These are phyloP conservation scores for Sinocyclocheilus anshuiensis DNA, from an alignment of 2,113 vertebrate species.

Conservation along the genomic window DNA sequence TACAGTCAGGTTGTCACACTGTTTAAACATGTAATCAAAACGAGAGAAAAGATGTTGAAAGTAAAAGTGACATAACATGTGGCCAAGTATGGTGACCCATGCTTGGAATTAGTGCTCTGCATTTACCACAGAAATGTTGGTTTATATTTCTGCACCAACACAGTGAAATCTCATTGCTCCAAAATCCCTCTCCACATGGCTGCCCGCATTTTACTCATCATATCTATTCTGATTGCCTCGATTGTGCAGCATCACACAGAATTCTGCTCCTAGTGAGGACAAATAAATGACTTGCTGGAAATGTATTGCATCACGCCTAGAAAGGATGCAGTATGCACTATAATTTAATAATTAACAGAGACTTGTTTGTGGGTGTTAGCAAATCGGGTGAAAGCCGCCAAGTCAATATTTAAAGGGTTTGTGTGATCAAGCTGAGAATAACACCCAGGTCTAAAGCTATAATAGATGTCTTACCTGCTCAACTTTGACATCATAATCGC, in stretches of 20 bases:
- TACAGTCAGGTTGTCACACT: too few relatives aligned
- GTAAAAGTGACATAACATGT: too few relatives aligned
- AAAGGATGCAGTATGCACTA: background rate
- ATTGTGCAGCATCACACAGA: background rate
- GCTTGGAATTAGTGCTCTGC: too few relatives aligned
- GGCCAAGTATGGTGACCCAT: too few relatives aligned
- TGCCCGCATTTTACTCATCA: too few relatives aligned
- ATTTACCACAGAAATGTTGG: too few relatives aligned
- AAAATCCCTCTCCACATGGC: background rate
- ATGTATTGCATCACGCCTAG: background rate
- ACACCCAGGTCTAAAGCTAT: background rate
- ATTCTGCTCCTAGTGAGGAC: background rate
- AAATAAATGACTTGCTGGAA: background rate
- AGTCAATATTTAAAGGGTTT: background rate
- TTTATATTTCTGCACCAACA: background rate
- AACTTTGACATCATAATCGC: slow-evolving; percentile 93
- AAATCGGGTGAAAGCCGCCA: background rate
- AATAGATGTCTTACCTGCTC: slow-evolving; percentile 84
- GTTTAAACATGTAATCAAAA: too few relatives aligned
- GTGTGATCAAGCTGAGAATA: background rate
- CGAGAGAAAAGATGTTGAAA: too few relatives aligned
- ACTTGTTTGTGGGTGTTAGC: background rate
- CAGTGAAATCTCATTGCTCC: background rate
- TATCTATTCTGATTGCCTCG: too few relatives aligned
- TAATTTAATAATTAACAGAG: background rate